A percentile compares a stretch with the other conserved stretches of the same genome.
Conservation (phyloP, 2,888 invertebrate species). For the Drosophila percnosoma region DNA sequence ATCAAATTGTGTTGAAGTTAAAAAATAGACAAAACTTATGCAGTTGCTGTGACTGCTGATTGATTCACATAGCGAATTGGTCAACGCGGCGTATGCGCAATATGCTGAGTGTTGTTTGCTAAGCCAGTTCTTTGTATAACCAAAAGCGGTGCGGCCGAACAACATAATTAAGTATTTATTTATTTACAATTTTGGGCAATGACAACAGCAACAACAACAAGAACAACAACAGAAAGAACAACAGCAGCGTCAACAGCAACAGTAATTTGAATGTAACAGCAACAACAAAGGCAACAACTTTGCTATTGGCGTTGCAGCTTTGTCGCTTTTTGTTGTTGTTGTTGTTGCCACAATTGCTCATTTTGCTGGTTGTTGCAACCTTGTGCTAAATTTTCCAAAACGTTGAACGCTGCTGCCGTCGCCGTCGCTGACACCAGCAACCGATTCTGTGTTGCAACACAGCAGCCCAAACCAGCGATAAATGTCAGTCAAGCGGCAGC, state of each 20-base stretch:
- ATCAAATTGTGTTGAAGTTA: conserved; percentile 4
- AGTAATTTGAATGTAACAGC: conserved; percentile 64
- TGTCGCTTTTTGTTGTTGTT: conserved; percentile 42
- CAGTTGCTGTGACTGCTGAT: conserved; percentile 28
- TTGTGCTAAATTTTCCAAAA: conserved; percentile 82
- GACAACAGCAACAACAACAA: conserved; percentile 53
- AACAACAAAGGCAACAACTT: conserved; percentile 38
- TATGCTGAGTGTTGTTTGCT: conserved; percentile 28
- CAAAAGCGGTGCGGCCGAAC: conserved; percentile 73
- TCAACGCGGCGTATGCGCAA: conserved; percentile 73
- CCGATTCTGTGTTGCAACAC: conserved; percentile 44
- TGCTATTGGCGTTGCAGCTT: conserved; percentile 66
- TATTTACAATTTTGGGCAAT: conserved; percentile 81
- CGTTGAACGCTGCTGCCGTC: conserved; percentile 68
- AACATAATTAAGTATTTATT: conserved; percentile 81
- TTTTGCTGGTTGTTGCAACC: conserved; percentile 76
- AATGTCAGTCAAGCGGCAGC: conserved; percentile 74
- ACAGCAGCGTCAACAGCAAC: conserved; percentile 29
- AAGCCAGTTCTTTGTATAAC: conserved; percentile 67
- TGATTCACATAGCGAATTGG: conserved; percentile 48
- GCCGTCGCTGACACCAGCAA: conserved; percentile 46
- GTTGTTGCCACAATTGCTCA: conserved; percentile 79
- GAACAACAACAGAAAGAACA: conserved; percentile 34
- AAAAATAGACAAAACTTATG: conserved; percentile 4
- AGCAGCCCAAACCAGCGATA: conserved; percentile 69